Conservation (phyloP, 2,888 invertebrate species). For the Hypsopygia costalis region DNA sequence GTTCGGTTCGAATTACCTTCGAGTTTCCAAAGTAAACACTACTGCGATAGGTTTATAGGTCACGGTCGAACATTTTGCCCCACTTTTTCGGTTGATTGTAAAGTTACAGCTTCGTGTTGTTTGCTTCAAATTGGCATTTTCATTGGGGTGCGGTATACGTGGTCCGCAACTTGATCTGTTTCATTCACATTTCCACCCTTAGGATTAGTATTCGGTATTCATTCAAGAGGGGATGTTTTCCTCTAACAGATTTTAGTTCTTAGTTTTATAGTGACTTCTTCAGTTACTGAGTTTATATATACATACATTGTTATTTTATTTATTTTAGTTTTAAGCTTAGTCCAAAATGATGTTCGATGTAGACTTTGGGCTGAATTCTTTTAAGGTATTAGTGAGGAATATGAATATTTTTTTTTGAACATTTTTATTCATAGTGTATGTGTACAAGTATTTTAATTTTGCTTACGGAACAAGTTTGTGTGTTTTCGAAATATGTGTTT, state of each 20-base stretch:
- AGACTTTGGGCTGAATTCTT: background rate
- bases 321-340: background rate
- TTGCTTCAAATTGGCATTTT: constrained; percentile 31
- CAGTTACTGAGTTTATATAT: no score
- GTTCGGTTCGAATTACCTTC: background rate
- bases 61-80: constrained; percentile 37
- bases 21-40: background rate
- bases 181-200: background rate
- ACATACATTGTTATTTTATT: no score
- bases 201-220: background rate
- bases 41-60: constrained; percentile 32
- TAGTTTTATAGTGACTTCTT: no score
- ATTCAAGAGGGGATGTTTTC: background rate
- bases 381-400: background rate
- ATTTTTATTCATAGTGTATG: background rate
- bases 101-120: constrained; percentile 30
- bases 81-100: constrained; percentile 44
- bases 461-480: no score
- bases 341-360: background rate
- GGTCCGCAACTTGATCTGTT: background rate
- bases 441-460: no score
- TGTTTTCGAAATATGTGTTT: no score
- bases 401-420: background rate
- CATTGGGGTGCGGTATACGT: constrained; percentile 14
- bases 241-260: background rate